Conservation (phyloP, 2,797 vertebrate genomes). For the Hoplostethus atlanticus region DNA sequence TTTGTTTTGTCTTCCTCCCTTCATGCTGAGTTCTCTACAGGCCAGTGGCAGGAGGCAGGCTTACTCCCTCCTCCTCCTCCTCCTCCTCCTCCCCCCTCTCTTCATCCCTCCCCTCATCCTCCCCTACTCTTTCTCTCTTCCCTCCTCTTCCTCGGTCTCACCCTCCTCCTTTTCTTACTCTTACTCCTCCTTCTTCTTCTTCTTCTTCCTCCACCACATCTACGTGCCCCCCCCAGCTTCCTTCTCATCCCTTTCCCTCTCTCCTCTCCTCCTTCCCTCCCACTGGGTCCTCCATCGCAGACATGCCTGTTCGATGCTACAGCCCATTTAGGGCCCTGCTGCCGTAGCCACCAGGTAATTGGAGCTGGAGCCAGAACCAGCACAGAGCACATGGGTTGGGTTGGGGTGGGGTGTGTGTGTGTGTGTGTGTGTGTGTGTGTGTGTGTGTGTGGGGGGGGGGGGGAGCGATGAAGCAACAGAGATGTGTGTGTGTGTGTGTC, state of each 20-base stretch:
- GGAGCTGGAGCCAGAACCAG: slow-evolving; percentile 74
- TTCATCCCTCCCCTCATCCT: background rate
- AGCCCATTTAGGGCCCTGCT: slow-evolving; percentile 91
- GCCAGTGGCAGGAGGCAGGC: background rate
- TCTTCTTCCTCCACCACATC: background rate
- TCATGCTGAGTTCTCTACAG: background rate
- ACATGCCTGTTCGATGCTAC: slow-evolving; percentile 89
- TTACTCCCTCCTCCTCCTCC: background rate
- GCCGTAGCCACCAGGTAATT: slow-evolving; percentile 81
- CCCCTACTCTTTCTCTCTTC: background rate
- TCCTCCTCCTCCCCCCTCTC: background rate
- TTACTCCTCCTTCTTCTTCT: background rate
- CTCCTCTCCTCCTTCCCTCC: slow-evolving; percentile 47
- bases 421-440: no score
- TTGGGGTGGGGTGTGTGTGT: slow-evolving; percentile 64
- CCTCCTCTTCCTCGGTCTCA: background rate
- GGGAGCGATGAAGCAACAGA: no score
- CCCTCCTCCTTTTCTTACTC: slow-evolving; percentile 4
- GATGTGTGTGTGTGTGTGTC: slow-evolving; percentile 7
- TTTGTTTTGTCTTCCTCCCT: background rate
- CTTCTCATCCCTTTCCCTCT: slow-evolving; percentile 10
- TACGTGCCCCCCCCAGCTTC: background rate
- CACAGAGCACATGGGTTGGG: slow-evolving; percentile 77
- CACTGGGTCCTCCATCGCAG: slow-evolving; percentile 74
- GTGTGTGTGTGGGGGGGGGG: no score